Evolutionary conservation across 2,888 invertebrate species (phyloP), one percentile per base, ranked within the genome.

Genomic region (Cistogaster globosa): DNA sequence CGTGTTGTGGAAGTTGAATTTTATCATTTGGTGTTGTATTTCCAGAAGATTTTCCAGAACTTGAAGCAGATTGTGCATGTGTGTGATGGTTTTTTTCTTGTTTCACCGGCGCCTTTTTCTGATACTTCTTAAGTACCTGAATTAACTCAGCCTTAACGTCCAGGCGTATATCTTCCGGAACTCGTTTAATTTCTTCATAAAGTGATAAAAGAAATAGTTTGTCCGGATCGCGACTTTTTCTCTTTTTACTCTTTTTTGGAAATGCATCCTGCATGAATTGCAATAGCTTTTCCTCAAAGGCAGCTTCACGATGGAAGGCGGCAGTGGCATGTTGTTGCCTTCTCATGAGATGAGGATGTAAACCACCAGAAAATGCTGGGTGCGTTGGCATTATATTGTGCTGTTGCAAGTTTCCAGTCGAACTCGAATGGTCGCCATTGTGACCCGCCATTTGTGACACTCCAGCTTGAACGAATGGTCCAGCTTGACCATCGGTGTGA

Each of bases 211-310:
- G 85, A 75, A 92, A 92, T 0, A 92, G 88, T 84, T 91, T 92
- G 60, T 92, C 92, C 0, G 92, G 92, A 87, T 92, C 92, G 8
- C 92, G 91, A 72, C 90, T 91, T 83, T 92, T 92, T 8, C 91
- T 89, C 80, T 92, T 92, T 89, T 91, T 91, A 79, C 90, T 91
- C 76, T 90, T 92, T 74, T 92, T 92, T 16, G 92, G 91, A 87
- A 92, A 92, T 8, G 91, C 91, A 83, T 92, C 92, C 68, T 92
- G 92, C 92, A 92, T 92, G 38, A 92, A 90, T 68, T 92, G 92
- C 68, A 92, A 80, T 32, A 92, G 86, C 79, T 92, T 92, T 58
- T 92, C 92, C 68, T 92, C 92, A 68, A 92, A 92, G 2, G 89
- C 91, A 3, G 90, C 88, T 86, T 92, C 92, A 0, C 92, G 89